Base-by-base conservation (phyloP, 2,888 invertebrate genomes). In the Penaeus monodon region DNA sequence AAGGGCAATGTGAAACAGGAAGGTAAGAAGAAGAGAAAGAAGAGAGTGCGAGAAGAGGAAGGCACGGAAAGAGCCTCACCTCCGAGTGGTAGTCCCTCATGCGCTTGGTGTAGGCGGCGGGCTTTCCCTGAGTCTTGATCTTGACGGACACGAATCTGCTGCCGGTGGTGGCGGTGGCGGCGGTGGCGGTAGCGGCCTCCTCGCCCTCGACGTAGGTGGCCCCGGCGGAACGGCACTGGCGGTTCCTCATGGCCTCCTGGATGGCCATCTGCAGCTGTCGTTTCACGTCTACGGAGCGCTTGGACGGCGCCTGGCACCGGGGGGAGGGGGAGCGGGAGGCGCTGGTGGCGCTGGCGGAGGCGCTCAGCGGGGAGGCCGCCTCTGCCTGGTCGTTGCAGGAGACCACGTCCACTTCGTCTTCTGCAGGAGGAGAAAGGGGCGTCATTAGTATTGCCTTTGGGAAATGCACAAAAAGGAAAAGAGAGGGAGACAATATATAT, bases 71-170 rank as follows among this genome's bases (percentile, higher is more conserved):
- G 24, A 2, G 29, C 12, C 82, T 64, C 44, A 88, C 87, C 87
- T 88, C 87, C 2, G 81, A 74, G 66, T 88, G 87, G 38, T 84
- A 83, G 74, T 88, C 87, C 27, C 87, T 84, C 87, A 88, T 88
- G 17, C 87, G 64, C 29, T 88, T 88, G 44, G 87, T 88, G 27
- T 88, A 88, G n/a, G 87, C 87, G 0, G 87, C 87, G 29, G 87
- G 87, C 73, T 88, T 88, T 6, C 87, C 87, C 64, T 88, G 87
- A 7, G 87, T 88, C 80, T 84, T 83, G 65, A 88, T 88, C 84
- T 88, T 88, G 12, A 88, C 87, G 1, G 87, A 88, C 33, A 88
- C 80, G 14, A 88, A 70, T n/a, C 84, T 64, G 14, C 64, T 64
- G 20, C 49, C 49, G n/a, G 27, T 49, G 27, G 82, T 73, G 57